Conservation (phyloP, 2,888 invertebrate species). For the Trichogramma evanescens region DNA sequence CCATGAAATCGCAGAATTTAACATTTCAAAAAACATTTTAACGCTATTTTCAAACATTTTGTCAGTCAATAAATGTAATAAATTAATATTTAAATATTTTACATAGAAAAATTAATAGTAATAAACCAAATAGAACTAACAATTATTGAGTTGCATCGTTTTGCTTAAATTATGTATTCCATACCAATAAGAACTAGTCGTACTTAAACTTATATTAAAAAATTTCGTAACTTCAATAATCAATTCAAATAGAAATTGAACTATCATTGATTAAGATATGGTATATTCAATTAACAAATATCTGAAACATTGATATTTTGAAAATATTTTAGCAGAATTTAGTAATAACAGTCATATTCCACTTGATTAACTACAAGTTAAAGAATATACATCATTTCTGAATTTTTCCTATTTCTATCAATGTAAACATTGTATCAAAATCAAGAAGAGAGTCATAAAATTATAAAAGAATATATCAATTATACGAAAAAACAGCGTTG, state of each 20-base stretch:
- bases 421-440: conserved; percentile 28
- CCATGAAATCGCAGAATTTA: conserved; percentile 19
- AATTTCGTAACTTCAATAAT: conserved; percentile 1
- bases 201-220: too few relatives aligned
- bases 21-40: background rate
- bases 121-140: too few relatives aligned
- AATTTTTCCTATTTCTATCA: conserved; percentile 9
- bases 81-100: too few relatives aligned
- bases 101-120: background rate
- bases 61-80: background rate
- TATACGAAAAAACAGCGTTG: conserved; percentile 22
- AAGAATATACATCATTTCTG: conserved; percentile 12
- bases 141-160: too few relatives aligned
- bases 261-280: conserved; percentile 6
- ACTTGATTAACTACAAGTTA: conserved; percentile 11
- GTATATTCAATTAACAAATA: conserved; percentile 16
- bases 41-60: background rate
- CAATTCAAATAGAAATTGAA: conserved; percentile 20
- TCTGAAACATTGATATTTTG: conserved; percentile 13
- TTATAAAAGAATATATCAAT: conserved; percentile 16
- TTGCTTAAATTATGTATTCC: too few relatives aligned
- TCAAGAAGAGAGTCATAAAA: conserved; percentile 23
- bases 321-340: conserved; percentile 11
- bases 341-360: conserved; percentile 11
- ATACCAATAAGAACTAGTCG: too few relatives aligned